phyloP scores from a whole-genome alignment of 1,140 invertebrate genomes.

The Zaprionus lachaisei region DNA sequence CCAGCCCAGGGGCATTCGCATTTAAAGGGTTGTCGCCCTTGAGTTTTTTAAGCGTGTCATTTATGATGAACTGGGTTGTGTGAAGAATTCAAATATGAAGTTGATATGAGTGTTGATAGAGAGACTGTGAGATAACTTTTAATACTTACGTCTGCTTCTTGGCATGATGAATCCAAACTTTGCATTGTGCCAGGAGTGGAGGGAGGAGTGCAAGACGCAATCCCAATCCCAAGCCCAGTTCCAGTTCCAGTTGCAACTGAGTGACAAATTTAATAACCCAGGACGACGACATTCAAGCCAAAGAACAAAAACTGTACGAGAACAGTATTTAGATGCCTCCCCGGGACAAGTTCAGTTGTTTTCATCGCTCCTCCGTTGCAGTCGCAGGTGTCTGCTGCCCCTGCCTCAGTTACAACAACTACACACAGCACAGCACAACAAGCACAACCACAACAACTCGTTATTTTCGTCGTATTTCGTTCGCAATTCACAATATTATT shows the following conservation, averaged over 20 bases:
- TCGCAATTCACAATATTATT: conserved; percentile 48
- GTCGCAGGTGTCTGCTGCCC: conserved; percentile 64
- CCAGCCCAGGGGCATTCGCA: conserved; percentile 60
- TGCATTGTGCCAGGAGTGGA: conserved; percentile 85
- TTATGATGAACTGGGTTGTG: conserved; percentile 78
- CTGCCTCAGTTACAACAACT: conserved; percentile 66
- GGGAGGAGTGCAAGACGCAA: conserved; percentile 18
- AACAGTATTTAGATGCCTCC: conserved; percentile 45
- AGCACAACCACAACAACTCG: conserved; percentile 40
- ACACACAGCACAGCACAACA: conserved; percentile 20
- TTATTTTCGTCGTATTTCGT: conserved; percentile 47
- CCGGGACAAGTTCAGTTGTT: conserved; percentile 62
- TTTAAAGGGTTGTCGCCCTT: conserved; percentile 72
- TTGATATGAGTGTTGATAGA: neutral
- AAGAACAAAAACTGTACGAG: conserved; percentile 49
- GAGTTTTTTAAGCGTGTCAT: conserved; percentile 83
- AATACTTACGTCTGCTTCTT: conserved; percentile 87
- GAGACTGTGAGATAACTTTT: neutral
- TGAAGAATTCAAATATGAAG: conserved; percentile 3
- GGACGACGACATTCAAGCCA: conserved; percentile 78
- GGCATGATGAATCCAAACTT: conserved; percentile 87
- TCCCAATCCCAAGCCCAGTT: conserved; percentile 29
- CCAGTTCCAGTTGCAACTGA: conserved; percentile 79
- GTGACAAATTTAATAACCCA: conserved; percentile 67
- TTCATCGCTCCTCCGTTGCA: conserved; percentile 64